phyloP scores from a whole-genome alignment of 2,797 vertebrate species.

The Enteromius thamalakanensis region DNA sequence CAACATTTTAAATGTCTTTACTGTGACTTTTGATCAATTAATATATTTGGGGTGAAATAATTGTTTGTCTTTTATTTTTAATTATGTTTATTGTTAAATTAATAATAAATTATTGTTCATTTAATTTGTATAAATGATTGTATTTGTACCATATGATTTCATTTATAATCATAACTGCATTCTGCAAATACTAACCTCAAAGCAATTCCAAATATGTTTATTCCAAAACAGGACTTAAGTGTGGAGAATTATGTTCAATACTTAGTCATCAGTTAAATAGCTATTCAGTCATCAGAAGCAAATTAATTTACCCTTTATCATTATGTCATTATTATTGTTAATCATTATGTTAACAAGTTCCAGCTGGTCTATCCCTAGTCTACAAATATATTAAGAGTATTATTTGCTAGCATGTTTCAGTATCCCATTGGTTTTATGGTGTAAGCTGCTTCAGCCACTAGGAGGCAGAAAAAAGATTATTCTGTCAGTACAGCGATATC shows the following conservation, averaged over 20 bases:
- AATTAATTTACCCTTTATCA: not conserved
- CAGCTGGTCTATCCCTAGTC: not conserved
- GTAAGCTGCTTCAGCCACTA: not conserved
- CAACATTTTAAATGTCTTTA: not conserved
- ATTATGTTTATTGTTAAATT: not conserved
- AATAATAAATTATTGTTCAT: not conserved
- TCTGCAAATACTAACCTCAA: not conserved
- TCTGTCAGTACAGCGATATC: not conserved
- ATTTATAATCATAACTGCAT: not conserved
- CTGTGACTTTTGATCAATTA: not conserved
- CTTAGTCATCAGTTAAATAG: not conserved
- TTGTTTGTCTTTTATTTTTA: not conserved
- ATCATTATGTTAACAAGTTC: not conserved
- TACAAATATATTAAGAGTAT: not conserved
- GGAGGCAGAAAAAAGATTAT: slow-evolving; percentile 3
- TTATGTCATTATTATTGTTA: too few relatives aligned
- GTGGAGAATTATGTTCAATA: not conserved
- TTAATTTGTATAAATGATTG: not conserved
- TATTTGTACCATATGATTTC: not conserved
- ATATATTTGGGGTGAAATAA: not conserved
- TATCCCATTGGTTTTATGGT: too few relatives aligned
- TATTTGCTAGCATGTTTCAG: not conserved
- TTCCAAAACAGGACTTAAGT: not conserved
- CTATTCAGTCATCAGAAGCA: not conserved
- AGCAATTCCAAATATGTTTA: not conserved